These are phyloP conservation scores for Darevskia mixta DNA, from an alignment of 2,797 vertebrate genomes.

Conservation along the genomic window DNA sequence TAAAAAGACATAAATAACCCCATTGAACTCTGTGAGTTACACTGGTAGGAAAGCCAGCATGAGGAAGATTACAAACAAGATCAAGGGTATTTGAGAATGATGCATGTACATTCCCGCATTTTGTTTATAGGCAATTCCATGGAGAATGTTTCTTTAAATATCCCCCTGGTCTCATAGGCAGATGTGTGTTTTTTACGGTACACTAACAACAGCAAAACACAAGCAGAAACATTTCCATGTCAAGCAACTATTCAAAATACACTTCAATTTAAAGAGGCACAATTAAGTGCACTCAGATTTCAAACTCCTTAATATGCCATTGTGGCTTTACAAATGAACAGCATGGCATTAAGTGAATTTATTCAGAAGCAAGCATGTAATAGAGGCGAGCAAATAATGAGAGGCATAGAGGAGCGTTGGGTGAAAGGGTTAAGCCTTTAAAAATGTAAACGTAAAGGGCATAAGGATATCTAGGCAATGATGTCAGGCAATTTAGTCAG, in stretches of 20 bases:
- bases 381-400: neutral
- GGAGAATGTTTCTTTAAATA: slow-evolving; percentile 26
- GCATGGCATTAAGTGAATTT: neutral
- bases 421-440: neutral
- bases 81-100: neutral
- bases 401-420: neutral
- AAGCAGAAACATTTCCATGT: neutral
- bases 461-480: neutral
- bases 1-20: slow-evolving; percentile 37
- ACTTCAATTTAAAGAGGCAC: neutral
- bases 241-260: neutral
- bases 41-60: accelerated
- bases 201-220: neutral
- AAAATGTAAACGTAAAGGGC: neutral
- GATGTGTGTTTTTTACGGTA: neutral
- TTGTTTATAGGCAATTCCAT: neutral
- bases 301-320: neutral
- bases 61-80: slow-evolving; percentile 10
- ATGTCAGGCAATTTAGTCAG: no score
- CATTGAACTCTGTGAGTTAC: neutral
- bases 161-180: neutral
- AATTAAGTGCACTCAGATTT: neutral
- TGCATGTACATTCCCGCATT: neutral
- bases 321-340: neutral
- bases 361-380: neutral